phyloP scores from a whole-genome alignment of 2,888 invertebrate genomes.

The Stenoptilia bipunctidactyla region DNA sequence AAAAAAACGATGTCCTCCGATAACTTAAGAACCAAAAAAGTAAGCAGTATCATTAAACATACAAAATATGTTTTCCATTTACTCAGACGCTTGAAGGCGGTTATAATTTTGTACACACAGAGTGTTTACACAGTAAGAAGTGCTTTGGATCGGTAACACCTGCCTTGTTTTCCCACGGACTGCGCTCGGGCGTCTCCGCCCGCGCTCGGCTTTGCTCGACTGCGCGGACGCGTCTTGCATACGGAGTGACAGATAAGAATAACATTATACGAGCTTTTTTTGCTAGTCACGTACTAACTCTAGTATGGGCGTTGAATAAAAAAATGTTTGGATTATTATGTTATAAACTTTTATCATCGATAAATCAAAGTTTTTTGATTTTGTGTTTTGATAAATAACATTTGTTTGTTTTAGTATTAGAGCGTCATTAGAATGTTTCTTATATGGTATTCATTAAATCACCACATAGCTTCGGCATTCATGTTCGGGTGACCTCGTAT shows the following conservation, averaged over 20 bases:
- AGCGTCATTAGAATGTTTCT: no score
- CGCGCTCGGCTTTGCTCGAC: constrained; percentile 21
- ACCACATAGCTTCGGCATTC: no score
- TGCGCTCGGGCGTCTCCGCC: constrained; percentile 32
- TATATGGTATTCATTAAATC: no score
- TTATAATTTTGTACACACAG: constrained; percentile 69
- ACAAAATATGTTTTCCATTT: constrained; percentile 72
- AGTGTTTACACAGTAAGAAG: constrained; percentile 70
- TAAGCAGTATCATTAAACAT: constrained; percentile 67
- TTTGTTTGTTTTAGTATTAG: no score
- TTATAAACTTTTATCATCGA: no score
- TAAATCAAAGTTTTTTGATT: no score
- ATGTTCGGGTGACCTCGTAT: no score
- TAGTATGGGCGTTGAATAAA: not conserved
- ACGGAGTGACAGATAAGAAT: constrained; percentile 26
- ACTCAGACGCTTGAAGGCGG: constrained; percentile 63
- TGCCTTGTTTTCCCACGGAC: constrained; percentile 67
- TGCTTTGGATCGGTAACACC: constrained; percentile 65
- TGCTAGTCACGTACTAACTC: constrained; percentile 38
- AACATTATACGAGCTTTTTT: constrained; percentile 24
- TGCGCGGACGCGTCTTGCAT: constrained; percentile 24
- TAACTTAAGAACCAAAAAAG: constrained; percentile 62
- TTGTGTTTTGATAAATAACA: no score
- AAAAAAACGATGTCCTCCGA: constrained; percentile 51
- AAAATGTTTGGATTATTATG: constrained; percentile 1